Conservation (phyloP, 2,113 vertebrate species). For the Lathamus discolor region DNA sequence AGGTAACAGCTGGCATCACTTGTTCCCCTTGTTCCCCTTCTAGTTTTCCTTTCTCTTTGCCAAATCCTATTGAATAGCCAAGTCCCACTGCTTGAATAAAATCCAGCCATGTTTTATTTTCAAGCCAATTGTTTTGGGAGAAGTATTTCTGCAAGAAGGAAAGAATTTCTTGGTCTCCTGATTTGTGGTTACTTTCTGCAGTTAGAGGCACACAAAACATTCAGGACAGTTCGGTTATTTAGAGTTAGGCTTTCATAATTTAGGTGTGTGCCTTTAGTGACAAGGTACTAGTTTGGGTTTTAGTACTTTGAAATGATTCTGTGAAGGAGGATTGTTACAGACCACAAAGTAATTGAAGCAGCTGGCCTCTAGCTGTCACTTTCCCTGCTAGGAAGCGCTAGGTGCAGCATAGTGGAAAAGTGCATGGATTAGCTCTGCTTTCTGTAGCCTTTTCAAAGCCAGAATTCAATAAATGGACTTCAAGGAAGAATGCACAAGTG, state of each 20-base stretch:
- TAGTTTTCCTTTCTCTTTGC: conserved; percentile 22
- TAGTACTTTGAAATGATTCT: conserved; percentile 14
- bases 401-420: neutral
- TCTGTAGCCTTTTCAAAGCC: conserved; percentile 9
- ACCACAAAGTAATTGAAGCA: conserved; percentile 16
- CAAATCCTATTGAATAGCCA: neutral
- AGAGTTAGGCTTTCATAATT: neutral
- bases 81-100: neutral
- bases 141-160: neutral
- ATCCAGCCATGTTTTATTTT: conserved; percentile 2
- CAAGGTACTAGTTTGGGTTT: conserved; percentile 24
- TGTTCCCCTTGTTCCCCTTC: neutral
- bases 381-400: neutral
- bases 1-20: conserved; percentile 22
- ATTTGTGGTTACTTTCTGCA: neutral
- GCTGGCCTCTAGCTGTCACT: conserved; percentile 3
- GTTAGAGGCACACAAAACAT: neutral
- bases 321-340: conserved; percentile 21
- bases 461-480: neutral
- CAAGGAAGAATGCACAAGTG: neutral
- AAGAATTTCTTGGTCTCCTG: neutral
- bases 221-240: conserved; percentile 7
- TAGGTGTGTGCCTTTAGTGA: conserved; percentile 12
- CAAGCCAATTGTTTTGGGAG: neutral
- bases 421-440: neutral